phyloP scores from a whole-genome alignment of 2,797 vertebrate genomes.

The Chanos chanos region DNA sequence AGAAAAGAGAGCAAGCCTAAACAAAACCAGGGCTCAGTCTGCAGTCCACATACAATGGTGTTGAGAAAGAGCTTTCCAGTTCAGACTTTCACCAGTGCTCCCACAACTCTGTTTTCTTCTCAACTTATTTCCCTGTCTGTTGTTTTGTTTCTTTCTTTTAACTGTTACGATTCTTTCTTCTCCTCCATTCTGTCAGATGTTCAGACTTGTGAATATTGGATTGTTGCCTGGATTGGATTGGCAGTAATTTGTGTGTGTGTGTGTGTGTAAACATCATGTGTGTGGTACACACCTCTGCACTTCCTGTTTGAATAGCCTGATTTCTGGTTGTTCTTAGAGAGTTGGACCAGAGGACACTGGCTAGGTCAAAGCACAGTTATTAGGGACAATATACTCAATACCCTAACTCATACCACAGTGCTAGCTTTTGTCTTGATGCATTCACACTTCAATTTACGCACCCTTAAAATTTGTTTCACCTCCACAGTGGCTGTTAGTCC shows the following conservation, averaged over 20 bases:
- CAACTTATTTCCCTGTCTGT: slow-evolving; percentile 18
- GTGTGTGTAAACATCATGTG: neutral
- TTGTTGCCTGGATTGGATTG: slow-evolving; percentile 32
- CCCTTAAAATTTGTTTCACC: neutral
- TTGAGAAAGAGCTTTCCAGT: too few relatives aligned
- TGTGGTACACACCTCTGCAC: neutral
- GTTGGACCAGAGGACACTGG: slow-evolving; percentile 7
- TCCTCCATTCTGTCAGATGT: slow-evolving; percentile 27
- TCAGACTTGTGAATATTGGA: slow-evolving; percentile 52
- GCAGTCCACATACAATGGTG: too few relatives aligned
- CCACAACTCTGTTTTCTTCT: slow-evolving; percentile 7
- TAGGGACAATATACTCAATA: neutral
- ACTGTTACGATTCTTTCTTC: slow-evolving; percentile 24
- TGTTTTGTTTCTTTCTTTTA: slow-evolving; percentile 29
- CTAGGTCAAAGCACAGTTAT: slow-evolving; percentile 19
- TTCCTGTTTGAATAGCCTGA: slow-evolving; percentile 11
- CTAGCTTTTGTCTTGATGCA: neutral
- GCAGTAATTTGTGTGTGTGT: neutral
- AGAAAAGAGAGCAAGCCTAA: too few relatives aligned
- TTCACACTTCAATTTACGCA: neutral
- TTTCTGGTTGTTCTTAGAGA: neutral
- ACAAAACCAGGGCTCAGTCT: too few relatives aligned
- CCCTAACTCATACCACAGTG: slow-evolving; percentile 1
- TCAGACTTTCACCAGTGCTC: slow-evolving; percentile 17
- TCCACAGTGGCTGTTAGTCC: neutral